Conservation (phyloP, 2,888 invertebrate species). For the Diaprepes abbreviatus region DNA sequence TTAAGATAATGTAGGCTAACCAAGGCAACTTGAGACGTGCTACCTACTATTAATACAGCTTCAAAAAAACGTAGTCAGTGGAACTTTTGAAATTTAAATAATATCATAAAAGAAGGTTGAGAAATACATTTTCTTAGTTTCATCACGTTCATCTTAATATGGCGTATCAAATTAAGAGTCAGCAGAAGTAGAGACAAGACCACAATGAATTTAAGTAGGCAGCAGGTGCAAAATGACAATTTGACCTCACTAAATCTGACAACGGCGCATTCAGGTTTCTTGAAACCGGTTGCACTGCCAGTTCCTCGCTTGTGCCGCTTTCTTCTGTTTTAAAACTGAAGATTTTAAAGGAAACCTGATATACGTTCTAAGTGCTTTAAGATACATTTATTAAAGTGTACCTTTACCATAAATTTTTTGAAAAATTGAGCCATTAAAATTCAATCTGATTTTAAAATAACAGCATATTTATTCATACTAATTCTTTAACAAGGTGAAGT, state of each 20-base stretch:
- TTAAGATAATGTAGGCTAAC: background rate
- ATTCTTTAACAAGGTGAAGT: too few relatives aligned
- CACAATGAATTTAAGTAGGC: constrained; percentile 23
- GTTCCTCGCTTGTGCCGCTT: constrained; percentile 25
- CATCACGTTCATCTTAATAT: constrained; percentile 30
- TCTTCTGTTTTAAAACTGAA: constrained; percentile 14
- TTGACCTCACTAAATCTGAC: constrained; percentile 25
- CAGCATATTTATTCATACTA: too few relatives aligned
- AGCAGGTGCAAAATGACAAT: constrained; percentile 37
- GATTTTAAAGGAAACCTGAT: constrained; percentile 36
- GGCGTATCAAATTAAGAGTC: constrained; percentile 33
- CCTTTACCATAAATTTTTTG: too few relatives aligned
- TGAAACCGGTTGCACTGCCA: constrained; percentile 30
- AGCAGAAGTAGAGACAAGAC: constrained; percentile 16
- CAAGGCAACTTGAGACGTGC: too few relatives aligned
- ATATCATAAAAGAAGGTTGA: too few relatives aligned
- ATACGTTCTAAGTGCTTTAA: too few relatives aligned
- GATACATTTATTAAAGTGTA: too few relatives aligned
- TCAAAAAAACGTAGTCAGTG: too few relatives aligned
- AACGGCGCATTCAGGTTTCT: constrained; percentile 15
- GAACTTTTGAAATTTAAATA: background rate
- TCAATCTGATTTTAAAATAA: too few relatives aligned
- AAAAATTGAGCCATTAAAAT: too few relatives aligned
- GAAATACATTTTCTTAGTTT: too few relatives aligned
- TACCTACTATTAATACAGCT: too few relatives aligned